Percentiles rank a stretch among this genome's conserved stretches.
Evolutionary conservation across 1,140 invertebrate genomes (phyloP).

Genomic region (Philaenus spumarius): DNA sequence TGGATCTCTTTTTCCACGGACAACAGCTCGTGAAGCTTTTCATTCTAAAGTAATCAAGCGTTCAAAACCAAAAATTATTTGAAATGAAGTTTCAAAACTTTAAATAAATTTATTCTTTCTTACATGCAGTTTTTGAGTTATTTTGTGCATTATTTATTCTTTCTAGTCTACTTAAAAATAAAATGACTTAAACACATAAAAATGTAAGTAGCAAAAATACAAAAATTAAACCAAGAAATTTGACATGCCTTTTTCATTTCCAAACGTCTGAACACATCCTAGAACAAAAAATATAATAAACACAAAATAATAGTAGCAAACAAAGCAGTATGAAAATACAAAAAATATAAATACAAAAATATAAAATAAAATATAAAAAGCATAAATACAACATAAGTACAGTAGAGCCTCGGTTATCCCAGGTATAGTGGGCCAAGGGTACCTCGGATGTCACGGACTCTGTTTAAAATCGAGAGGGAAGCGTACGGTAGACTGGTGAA

Average conservation of each 20-base stretch:
- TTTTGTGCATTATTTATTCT: no score
- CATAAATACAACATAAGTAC: background rate
- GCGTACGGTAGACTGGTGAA: no score
- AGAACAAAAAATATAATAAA: constrained; percentile 45
- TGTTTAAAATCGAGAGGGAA: no score
- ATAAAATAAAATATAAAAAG: constrained; percentile 9
- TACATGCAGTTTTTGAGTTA: background rate
- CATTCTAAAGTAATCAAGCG: constrained; percentile 18
- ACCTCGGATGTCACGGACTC: no score
- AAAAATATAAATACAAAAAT: constrained; percentile 11
- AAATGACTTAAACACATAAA: constrained; percentile 8
- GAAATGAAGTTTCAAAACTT: no score
- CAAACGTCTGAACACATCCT: constrained; percentile 51
- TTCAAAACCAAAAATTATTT: no score
- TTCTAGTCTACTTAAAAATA: background rate
- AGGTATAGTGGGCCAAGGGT: no score
- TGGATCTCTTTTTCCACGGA: constrained; percentile 48
- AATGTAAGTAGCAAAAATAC: constrained; percentile 3
- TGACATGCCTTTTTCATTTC: constrained; percentile 55
- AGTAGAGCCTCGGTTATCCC: no score
- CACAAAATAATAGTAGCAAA: constrained; percentile 6
- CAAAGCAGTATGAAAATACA: constrained; percentile 8
- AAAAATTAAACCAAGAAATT: constrained; percentile 31
- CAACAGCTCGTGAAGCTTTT: constrained; percentile 40
- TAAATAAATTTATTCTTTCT: no score